Percentiles rank a stretch among this genome's conserved stretches.
These are phyloP conservation scores for Chaenodraco wilsoni DNA, from an alignment of 2,797 vertebrate species.

Conservation along the genomic window DNA sequence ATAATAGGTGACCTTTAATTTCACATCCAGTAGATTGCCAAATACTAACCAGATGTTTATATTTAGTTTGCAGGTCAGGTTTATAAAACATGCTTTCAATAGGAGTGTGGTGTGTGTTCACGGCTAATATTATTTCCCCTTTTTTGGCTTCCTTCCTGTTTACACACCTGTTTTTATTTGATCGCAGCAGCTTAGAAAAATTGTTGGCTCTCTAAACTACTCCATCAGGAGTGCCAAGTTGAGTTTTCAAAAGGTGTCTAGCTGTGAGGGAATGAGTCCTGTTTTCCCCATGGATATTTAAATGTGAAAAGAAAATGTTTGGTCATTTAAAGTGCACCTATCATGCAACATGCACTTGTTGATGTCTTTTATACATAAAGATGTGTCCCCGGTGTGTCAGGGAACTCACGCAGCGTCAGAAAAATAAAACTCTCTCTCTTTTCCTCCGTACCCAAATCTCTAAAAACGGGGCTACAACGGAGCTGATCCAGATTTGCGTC, in stretches of 20 bases:
- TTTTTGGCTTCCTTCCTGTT: neutral
- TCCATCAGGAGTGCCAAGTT: neutral
- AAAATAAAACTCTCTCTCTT: no score
- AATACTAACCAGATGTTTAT: neutral
- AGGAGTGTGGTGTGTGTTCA: slow-evolving; percentile 4
- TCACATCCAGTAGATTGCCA: no score
- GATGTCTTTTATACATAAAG: no score
- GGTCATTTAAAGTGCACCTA: no score
- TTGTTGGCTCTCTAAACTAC: neutral
- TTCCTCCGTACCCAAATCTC: no score
- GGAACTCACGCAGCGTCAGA: no score
- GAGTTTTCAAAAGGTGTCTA: neutral
- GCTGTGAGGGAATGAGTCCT: neutral
- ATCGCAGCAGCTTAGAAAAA: neutral
- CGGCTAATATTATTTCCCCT: neutral
- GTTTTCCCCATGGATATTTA: neutral
- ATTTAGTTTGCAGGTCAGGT: neutral
- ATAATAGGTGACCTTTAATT: no score
- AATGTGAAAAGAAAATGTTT: no score
- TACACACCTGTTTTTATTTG: slow-evolving; percentile 7
- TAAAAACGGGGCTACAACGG: no score
- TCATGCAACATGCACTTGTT: no score
- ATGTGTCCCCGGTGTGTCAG: no score
- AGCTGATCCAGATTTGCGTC: no score
- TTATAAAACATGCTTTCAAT: slow-evolving; percentile 8